These are phyloP conservation scores for Homalodisca vitripennis DNA, from an alignment of 1,140 invertebrate genomes.

Conservation along the genomic window DNA sequence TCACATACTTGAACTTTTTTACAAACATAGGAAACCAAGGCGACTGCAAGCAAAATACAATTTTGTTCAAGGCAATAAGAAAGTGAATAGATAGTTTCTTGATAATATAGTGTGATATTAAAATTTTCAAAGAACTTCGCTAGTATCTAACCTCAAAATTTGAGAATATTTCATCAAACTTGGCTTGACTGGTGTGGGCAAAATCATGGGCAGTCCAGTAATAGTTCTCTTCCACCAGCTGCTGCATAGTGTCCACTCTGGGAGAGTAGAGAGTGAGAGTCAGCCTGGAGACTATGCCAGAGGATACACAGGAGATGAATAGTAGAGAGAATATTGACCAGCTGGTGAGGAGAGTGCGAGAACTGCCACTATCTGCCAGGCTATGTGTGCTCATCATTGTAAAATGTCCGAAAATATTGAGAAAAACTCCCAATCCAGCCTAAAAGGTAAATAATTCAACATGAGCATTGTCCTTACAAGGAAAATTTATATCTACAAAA, in stretches of 20 bases:
- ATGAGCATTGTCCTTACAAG: background rate
- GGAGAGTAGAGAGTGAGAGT: background rate
- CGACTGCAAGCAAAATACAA: background rate
- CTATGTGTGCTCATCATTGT: background rate
- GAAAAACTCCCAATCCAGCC: background rate
- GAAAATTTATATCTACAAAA: too few relatives aligned
- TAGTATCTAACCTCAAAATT: background rate
- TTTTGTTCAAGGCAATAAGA: background rate
- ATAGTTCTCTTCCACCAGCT: background rate
- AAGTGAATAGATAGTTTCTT: background rate
- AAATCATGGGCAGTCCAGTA: background rate
- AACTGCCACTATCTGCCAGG: background rate
- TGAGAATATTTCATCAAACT: background rate
- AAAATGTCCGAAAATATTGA: background rate
- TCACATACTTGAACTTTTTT: constrained; percentile 1
- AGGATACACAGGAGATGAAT: background rate
- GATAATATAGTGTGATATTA: background rate
- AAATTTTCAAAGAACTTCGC: background rate
- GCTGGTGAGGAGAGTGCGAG: background rate
- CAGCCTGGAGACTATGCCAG: background rate
- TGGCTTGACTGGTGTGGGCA: background rate
- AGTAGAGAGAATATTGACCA: constrained; percentile 1
- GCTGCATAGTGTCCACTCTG: background rate
- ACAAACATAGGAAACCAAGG: background rate
- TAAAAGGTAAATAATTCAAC: background rate